Evolutionary conservation across 2,797 vertebrate genomes (phyloP), one percentile per base, ranked within the genome.

Genomic region (Holocentrus rufus): DNA sequence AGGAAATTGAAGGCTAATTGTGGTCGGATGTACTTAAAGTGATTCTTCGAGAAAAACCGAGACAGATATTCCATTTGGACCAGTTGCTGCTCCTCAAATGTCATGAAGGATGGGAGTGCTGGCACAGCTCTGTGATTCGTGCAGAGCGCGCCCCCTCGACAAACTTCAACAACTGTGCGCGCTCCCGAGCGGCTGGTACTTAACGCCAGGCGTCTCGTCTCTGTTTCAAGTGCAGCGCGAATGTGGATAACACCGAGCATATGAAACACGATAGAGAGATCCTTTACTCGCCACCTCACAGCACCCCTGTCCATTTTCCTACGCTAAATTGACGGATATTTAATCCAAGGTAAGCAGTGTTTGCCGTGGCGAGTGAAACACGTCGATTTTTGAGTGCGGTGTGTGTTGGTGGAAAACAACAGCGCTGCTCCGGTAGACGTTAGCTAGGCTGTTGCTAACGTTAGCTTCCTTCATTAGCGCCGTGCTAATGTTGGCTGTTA

Each of bases 161-260:
- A 85, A 91, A 88, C 88, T 91, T 92, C 80, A 87, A 88, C 87
- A 84, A 91, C 90, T 89, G 89, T 75, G 92, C 91, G 92, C 91
- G 91, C 81, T 75, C 88, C 54, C 61, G 85, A 83, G 76, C 79
- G 82, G 89, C 82, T 90, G 87, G 74, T 90, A 91, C 86, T 91
- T 89, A 91, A 86, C 72, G 85, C 72, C 88, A 85, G 82, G 78
- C 85, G 91, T 90, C 88, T 89, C 76, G 89, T 88, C 88, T 88
- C 54, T 69, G 87, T 69, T 82, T 42, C 47, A 74, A 77, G 82
- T 89, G 85, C 77, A 65, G 77, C 72, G 81, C 86, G 83, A 91
- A 72, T 91, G 91, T 84, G 77, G 84, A 82, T 72, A 34, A 77
- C 61, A 69, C 42, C 77, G 59, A 80, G 72, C 74, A 53, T 72